Evolutionary conservation across 2,888 invertebrate species (phyloP), one percentile per base, ranked within the genome.

Genomic region (Eilema sororculum): DNA sequence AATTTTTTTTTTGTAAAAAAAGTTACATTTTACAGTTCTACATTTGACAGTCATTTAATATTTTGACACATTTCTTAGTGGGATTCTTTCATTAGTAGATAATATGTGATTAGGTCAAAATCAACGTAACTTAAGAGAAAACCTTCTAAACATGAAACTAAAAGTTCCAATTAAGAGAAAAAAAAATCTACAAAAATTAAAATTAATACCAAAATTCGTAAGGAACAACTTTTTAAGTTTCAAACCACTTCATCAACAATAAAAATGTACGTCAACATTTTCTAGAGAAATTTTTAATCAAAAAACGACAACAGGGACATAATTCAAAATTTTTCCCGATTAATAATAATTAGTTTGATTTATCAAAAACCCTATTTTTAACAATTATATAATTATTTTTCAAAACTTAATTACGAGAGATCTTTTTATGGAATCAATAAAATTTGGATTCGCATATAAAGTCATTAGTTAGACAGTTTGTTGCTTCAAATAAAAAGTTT

Each of bases 321-420:
- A 83, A 82, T 82, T 82, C 72, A 76, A 77, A 83, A 83, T 81
- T 79, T 78, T 73, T 65, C 79, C 82, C 56, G 73, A 75, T 69
- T 72, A 68, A 16, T 41, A 41, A 79, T 78, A 79, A 76, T 81
- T 75, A 76, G 74, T 66, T 73, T 73, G 70, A 71, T 74, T 67
- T 69, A 75, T 75, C 70, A 78, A 82, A 80, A 82, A 79, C 73
- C 76, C 82, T 85, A 86, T 83, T 79, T 46, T 84, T 83, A 84
- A 84, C 83, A 84, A 84, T 84, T 80, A 84, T 82, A 84, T 82
- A 84, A 83, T 81, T 83, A 87, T 80, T 84, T 41, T 86, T 83
- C 85, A 87, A 78, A 89, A 89, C 88, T 90, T 89, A 91, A 89
- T 84, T 81, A 85, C 83, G 84, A 87, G 90, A 90, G 90, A 90